Evolutionary conservation across 2,888 invertebrate genomes (phyloP).

Genomic region (Heliconius aoede): DNA sequence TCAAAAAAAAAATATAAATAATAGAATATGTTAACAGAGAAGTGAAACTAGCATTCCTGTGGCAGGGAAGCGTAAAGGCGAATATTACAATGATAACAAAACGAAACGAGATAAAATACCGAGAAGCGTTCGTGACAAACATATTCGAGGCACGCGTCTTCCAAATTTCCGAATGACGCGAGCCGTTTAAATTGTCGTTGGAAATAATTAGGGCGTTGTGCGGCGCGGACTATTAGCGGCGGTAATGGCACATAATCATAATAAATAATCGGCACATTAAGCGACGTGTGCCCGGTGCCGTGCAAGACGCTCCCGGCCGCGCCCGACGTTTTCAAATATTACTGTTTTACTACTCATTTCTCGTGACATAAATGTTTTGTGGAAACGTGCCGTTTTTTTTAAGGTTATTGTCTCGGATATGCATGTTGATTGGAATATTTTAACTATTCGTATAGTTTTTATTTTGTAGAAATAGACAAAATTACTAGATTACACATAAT

Average conservation of each 20-base stretch:
- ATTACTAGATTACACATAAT: no score
- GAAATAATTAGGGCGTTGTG: constrained; percentile 67
- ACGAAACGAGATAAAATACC: constrained; percentile 22
- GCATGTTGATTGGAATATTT: no score
- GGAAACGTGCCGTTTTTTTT: neutral
- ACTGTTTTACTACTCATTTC: constrained; percentile 18
- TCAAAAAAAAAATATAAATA: no score
- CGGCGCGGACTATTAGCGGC: constrained; percentile 69
- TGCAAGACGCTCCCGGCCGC: constrained; percentile 48
- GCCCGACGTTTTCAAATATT: constrained; percentile 14
- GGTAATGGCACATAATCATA: constrained; percentile 78
- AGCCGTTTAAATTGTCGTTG: constrained; percentile 63
- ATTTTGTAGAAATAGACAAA: no score
- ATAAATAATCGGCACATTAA: constrained; percentile 73
- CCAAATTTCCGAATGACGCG: constrained; percentile 65
- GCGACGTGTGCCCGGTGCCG: constrained; percentile 52
- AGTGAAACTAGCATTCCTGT: neutral
- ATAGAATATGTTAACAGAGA: neutral
- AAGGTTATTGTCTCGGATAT: neutral
- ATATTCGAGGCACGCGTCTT: constrained; percentile 56
- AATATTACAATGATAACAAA: constrained; percentile 1
- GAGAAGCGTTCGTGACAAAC: constrained; percentile 33
- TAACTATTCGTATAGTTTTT: no score
- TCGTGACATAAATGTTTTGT: constrained; percentile 2
- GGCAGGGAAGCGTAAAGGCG: neutral